Conservation (phyloP, 2,797 vertebrate species). For the Bovichtus diacanthus region DNA sequence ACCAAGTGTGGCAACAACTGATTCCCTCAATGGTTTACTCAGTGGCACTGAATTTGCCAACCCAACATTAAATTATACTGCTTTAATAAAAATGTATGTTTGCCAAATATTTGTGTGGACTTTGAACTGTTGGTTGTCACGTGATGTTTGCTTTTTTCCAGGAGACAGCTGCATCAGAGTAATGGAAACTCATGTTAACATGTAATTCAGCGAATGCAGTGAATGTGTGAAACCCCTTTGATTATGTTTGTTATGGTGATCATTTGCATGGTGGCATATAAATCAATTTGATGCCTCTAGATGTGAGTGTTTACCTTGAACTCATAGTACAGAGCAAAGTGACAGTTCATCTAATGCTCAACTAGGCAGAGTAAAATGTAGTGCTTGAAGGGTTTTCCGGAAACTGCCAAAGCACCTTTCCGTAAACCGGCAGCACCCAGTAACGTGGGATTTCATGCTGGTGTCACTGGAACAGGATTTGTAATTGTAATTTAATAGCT, state of each 20-base stretch:
- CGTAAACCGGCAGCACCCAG: too few relatives aligned
- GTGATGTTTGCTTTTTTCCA: conserved; percentile 3
- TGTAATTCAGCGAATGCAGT: neutral
- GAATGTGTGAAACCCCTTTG: neutral
- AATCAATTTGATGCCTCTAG: too few relatives aligned
- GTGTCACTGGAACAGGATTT: too few relatives aligned
- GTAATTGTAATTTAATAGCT: too few relatives aligned
- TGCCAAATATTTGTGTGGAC: neutral
- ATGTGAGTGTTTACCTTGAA: too few relatives aligned
- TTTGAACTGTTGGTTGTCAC: neutral
- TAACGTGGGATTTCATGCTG: too few relatives aligned
- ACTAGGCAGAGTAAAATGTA: neutral
- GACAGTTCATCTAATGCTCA: neutral
- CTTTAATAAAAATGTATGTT: neutral
- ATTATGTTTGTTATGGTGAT: neutral
- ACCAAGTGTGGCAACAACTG: neutral
- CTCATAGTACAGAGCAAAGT: neutral
- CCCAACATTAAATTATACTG: neutral
- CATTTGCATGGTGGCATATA: too few relatives aligned
- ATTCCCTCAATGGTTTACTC: too few relatives aligned
- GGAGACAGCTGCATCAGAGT: neutral
- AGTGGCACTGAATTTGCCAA: neutral
- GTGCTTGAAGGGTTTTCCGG: too few relatives aligned
- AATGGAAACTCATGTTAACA: neutral
- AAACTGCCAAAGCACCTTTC: too few relatives aligned